Evolutionary conservation across 53 echinoderm and acorn worm species (phyloP), one percentile per base, ranked within the genome.

Genomic region (Henricia sp.): DNA sequence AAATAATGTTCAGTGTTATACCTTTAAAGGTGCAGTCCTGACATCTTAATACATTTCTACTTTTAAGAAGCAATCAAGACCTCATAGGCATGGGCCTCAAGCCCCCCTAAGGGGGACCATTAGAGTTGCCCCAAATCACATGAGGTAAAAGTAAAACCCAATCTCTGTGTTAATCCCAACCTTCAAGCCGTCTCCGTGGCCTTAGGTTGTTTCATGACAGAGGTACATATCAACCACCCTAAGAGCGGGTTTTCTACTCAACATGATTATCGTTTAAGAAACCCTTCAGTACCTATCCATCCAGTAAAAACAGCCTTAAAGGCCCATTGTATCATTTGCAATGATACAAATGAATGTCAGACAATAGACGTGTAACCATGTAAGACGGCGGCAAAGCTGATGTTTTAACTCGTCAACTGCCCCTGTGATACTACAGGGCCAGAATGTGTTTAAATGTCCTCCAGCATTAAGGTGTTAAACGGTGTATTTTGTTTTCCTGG

Each of bases 91-190:
- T 64, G 75, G 86, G 65, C 54, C 69, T 83, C 65, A 68, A 53
- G 70, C 69, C 51, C 83, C 52, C 52, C 25, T 56, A 1, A 37
- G 4, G 14, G 72, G 56, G 85, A 44, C 86, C 53, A 46, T 86
- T 77, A 90, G 33, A 70, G 76, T 68, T 20, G 48, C 50, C 82
- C 40, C 87, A 62, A 92, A 90, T 93, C 93, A 93, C 67, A 75
- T 68, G 88, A 93, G 93, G 93, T 91, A 37, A 93, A 35, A 89
- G 59, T n/a, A 16, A 87, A 91, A 64, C 54, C 44, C 9, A 26
- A 72, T 83, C 87, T 71, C 84, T 68, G 85, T 70, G 86, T 94
- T 89, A 94, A 91, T 89, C 92, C 94, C 91, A 69, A 85, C 69
- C 84, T 77, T 70, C 38, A 26, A 37, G 19, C 36, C 25, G 77